Evolutionary conservation across 2,113 vertebrate genomes (phyloP).

Genomic region (Lophotis ruficrista): DNA sequence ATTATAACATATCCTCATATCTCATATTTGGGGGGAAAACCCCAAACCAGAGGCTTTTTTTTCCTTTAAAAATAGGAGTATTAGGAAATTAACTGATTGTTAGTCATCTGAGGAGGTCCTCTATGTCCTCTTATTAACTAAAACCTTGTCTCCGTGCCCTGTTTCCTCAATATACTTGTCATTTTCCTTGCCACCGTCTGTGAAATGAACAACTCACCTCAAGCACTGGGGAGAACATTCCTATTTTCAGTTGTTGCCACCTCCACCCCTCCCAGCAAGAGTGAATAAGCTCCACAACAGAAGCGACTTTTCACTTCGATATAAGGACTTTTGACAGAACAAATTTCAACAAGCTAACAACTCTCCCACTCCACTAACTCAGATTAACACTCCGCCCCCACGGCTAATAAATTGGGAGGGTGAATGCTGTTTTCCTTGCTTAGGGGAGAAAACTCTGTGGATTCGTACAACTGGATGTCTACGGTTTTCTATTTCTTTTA

Average conservation of each 20-base stretch:
- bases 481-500: not conserved
- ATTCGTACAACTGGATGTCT: not conserved
- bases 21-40: no score
- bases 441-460: not conserved
- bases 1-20: not conserved
- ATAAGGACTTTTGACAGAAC: not conserved
- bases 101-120: not conserved
- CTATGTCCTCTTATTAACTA: not conserved
- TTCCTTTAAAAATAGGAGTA: not conserved
- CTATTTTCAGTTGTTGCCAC: not conserved
- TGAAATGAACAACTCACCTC: not conserved
- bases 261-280: not conserved
- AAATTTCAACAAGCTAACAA: not conserved
- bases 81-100: not conserved
- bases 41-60: accelerated
- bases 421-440: not conserved
- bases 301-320: not conserved
- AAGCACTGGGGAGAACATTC: not conserved
- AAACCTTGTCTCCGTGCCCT: not conserved
- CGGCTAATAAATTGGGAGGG: not conserved
- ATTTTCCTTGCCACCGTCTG: not conserved
- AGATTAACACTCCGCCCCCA: not conserved
- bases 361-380: not conserved
- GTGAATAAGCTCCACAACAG: not conserved
- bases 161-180: not conserved